Evolutionary conservation across 2,113 vertebrate species (phyloP).

Genomic region (Paramisgurnus dabryanus): DNA sequence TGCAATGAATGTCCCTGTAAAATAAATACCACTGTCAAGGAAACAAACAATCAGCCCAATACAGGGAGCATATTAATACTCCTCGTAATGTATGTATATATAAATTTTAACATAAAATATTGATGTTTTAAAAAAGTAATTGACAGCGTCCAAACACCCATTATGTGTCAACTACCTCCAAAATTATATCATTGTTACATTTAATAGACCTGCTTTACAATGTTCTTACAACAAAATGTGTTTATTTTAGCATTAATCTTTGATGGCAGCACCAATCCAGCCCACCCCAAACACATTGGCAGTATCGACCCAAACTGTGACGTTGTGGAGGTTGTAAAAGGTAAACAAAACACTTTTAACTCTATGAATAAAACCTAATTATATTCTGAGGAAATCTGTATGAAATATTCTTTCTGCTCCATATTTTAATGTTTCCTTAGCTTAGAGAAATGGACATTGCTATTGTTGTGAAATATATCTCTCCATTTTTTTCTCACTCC

Average conservation of each 20-base stretch:
- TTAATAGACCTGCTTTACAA: not conserved
- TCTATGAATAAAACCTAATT: not conserved
- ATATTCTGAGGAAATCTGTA: not conserved
- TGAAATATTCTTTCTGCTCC: not conserved
- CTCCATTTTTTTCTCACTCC: conserved; percentile 47
- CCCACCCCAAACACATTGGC: conserved; percentile 93
- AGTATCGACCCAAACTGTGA: conserved; percentile 96
- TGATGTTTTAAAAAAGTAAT: too few species aligned
- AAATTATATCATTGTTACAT: too few species aligned
- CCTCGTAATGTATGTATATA: too few species aligned
- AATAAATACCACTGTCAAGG: too few species aligned
- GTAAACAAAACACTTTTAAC: conserved; percentile 67
- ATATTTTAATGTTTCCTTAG: not conserved
- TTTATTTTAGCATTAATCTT: conserved; percentile 87
- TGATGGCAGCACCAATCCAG: conserved; percentile 81
- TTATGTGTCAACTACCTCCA: too few species aligned
- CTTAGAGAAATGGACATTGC: not conserved
- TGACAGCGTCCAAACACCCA: too few species aligned
- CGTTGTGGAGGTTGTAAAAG: conserved; percentile 89
- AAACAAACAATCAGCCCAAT: too few species aligned
- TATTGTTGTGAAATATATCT: not conserved
- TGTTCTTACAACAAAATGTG: not conserved
- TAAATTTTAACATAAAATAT: too few species aligned
- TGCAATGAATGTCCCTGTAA: too few species aligned
- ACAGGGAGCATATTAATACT: too few species aligned